These are phyloP conservation scores for Idaea biselata DNA, from an alignment of 2,888 invertebrate genomes.

Conservation along the genomic window DNA sequence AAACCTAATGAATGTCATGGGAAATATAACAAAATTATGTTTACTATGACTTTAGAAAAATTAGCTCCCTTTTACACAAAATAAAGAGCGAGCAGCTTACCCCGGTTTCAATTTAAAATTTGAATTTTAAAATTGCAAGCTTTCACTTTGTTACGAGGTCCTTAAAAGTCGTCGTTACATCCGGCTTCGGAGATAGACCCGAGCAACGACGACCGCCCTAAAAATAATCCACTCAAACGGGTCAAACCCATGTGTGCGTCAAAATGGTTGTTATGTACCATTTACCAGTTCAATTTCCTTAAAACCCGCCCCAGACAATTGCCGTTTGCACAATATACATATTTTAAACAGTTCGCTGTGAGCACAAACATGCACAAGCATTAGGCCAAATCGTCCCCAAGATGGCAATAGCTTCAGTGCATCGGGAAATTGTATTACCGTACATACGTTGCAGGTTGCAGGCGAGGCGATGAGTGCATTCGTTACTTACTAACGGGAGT, in stretches of 20 bases:
- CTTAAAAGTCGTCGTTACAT: constrained; percentile 6
- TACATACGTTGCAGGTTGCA: constrained; percentile 35
- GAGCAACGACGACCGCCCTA: constrained; percentile 2
- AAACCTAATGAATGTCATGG: not conserved
- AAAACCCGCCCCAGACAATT: constrained; percentile 27
- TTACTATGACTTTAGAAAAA: too few species aligned
- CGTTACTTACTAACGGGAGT: constrained; percentile 57
- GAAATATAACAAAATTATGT: too few species aligned
- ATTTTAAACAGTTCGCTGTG: constrained; percentile 56
- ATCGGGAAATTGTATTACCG: constrained; percentile 74
- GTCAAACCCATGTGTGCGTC: constrained; percentile 23
- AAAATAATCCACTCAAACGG: constrained; percentile 27
- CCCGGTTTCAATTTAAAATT: constrained; percentile 2
- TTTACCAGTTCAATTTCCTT: constrained; percentile 35
- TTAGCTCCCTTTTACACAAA: too few species aligned
- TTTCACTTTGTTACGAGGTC: constrained; percentile 3
- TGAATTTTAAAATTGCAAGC: not conserved
- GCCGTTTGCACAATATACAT: constrained; percentile 36
- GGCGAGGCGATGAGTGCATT: constrained; percentile 67
- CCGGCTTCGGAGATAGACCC: constrained; percentile 5
- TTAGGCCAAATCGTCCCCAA: constrained; percentile 73
- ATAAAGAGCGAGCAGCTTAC: not conserved
- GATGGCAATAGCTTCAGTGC: constrained; percentile 62
- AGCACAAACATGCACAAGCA: constrained; percentile 52
- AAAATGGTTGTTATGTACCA: constrained; percentile 12